Conservation (phyloP, 2,888 invertebrate genomes). For the Heliconius sara region DNA sequence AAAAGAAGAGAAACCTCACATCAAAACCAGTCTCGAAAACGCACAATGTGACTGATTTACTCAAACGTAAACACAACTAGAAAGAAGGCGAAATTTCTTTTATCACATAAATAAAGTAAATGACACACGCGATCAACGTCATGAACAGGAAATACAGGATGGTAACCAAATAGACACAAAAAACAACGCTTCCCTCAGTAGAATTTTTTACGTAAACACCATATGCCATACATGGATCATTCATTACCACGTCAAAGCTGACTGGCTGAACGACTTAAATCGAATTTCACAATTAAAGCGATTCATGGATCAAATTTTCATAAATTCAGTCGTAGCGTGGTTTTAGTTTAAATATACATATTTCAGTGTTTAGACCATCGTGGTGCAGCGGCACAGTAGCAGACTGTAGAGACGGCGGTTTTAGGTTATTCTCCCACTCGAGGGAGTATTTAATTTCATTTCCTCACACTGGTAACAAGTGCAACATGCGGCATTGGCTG, state of each 20-base stretch:
- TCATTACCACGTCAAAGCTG: constrained; percentile 35
- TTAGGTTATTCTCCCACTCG: too few species aligned
- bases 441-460: too few species aligned
- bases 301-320: not conserved
- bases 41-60: not conserved
- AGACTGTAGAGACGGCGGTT: too few species aligned
- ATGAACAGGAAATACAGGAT: constrained; percentile 30
- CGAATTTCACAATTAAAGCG: constrained; percentile 4
- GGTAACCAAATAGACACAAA: constrained; percentile 25
- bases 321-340: not conserved
- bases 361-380: not conserved
- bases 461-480: too few species aligned
- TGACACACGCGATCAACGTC: constrained; percentile 37
- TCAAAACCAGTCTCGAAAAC: not conserved
- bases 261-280: constrained; percentile 16
- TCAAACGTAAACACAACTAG: constrained; percentile 22
- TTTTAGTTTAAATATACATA: not conserved
- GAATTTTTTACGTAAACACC: constrained; percentile 35
- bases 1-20: not conserved
- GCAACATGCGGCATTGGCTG: too few species aligned
- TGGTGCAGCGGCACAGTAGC: too few species aligned
- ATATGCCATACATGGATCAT: constrained; percentile 21
- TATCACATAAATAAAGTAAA: constrained; percentile 35
- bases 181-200: constrained; percentile 21
- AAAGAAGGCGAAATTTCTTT: constrained; percentile 11